phyloP scores from a whole-genome alignment of 2,113 vertebrate species.

The Clinocottus analis region DNA sequence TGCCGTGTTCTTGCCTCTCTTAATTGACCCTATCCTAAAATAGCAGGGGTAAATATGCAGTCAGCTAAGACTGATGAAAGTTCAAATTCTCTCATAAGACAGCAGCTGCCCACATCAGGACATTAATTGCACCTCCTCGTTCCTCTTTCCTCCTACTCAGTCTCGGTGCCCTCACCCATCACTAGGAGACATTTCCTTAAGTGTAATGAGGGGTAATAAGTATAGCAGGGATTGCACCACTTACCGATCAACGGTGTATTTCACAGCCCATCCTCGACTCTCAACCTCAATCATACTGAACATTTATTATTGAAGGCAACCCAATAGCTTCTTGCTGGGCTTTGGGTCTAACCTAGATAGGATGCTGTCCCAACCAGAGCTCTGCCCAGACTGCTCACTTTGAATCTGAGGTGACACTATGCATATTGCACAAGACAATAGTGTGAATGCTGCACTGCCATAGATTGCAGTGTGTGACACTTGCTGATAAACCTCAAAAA shows the following conservation, averaged over 20 bases:
- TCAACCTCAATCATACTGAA: constrained; percentile 28
- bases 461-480: neutral
- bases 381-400: constrained; percentile 37
- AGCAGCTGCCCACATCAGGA: neutral
- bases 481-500: neutral
- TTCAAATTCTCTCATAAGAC: constrained; percentile 7
- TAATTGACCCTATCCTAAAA: constrained; percentile 13
- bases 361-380: constrained; percentile 9
- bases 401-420: constrained; percentile 35
- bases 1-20: neutral
- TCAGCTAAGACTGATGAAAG: neutral
- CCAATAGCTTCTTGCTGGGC: constrained; percentile 41
- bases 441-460: constrained; percentile 2
- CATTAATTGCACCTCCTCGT: constrained; percentile 21
- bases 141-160: neutral
- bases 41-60: neutral
- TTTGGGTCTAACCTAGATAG: constrained; percentile 59
- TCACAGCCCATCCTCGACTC: constrained; percentile 11
- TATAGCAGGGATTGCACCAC: constrained; percentile 12
- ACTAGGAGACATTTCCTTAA: constrained; percentile 16
- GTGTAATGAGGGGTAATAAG: constrained; percentile 44
- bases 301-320: constrained; percentile 64
- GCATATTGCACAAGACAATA: constrained; percentile 27
- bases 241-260: constrained; percentile 20
- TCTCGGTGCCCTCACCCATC: neutral